These are phyloP conservation scores for Protosalanx chinensis DNA, from an alignment of 2,797 vertebrate genomes.

Conservation along the genomic window DNA sequence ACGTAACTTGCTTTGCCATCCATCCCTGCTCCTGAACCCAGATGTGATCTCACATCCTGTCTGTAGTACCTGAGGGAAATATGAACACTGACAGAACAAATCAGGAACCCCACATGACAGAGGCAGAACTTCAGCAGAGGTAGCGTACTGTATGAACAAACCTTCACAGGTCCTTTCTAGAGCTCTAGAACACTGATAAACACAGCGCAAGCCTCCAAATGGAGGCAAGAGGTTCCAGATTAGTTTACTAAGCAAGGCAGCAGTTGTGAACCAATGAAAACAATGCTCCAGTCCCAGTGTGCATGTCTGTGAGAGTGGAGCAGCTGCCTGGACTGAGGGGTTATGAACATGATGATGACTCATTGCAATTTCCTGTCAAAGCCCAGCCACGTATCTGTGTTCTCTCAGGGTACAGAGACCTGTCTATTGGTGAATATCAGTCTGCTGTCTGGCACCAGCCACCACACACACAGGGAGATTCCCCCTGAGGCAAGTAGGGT, in stretches of 20 bases:
- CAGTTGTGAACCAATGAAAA: neutral
- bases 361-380: slow-evolving; percentile 6
- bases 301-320: neutral
- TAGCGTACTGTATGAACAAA: too few relatives aligned
- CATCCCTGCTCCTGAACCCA: too few relatives aligned
- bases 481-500: too few relatives aligned
- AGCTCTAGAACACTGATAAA: neutral
- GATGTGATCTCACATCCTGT: too few relatives aligned
- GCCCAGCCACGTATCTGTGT: neutral
- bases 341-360: neutral
- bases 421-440: neutral
- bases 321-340: slow-evolving; percentile 7
- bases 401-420: neutral
- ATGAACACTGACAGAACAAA: too few relatives aligned
- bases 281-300: neutral
- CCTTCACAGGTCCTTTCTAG: too few relatives aligned
- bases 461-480: neutral
- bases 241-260: neutral
- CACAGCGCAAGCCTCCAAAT: neutral
- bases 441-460: neutral
- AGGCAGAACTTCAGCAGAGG: too few relatives aligned
- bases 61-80: too few relatives aligned
- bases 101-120: too few relatives aligned
- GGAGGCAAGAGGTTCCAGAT: neutral
- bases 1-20: too few relatives aligned